Conservation (phyloP, 2,113 vertebrate species). For the Bubo blakistoni region DNA sequence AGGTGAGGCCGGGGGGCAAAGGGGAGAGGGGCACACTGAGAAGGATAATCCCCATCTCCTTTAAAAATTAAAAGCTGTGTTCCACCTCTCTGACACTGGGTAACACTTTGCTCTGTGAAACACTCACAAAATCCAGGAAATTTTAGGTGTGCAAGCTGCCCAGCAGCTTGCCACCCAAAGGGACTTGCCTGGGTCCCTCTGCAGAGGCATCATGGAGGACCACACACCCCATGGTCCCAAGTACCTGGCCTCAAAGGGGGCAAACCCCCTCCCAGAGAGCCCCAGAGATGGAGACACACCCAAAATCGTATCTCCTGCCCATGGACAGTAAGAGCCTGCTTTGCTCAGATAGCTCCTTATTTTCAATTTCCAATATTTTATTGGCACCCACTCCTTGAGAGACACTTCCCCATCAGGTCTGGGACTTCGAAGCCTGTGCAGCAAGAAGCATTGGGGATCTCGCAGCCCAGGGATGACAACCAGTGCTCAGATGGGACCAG, state of each 20-base stretch:
- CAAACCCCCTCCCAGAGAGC: background rate
- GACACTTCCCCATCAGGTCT: background rate
- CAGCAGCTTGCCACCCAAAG: rapidly evolving
- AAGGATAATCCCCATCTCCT: background rate
- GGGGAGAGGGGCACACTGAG: background rate
- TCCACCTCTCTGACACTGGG: rapidly evolving
- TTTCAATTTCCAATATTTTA: background rate
- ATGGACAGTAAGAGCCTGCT: background rate
- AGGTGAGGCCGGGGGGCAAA: background rate
- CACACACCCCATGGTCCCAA: background rate
- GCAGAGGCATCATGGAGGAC: background rate
- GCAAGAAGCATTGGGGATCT: background rate
- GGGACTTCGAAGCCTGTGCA: background rate
- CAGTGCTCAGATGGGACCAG: background rate
- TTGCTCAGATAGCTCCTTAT: background rate
- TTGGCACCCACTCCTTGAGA: background rate
- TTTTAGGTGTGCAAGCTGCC: background rate
- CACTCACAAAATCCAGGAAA: background rate
- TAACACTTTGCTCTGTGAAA: background rate
- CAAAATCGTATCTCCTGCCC: background rate
- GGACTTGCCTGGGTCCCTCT: background rate
- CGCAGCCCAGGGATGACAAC: background rate
- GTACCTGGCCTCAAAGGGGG: background rate
- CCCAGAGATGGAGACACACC: background rate
- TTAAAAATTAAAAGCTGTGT: background rate